These are phyloP conservation scores for Cephus runcator DNA, from an alignment of 2,888 invertebrate species.

Conservation along the genomic window DNA sequence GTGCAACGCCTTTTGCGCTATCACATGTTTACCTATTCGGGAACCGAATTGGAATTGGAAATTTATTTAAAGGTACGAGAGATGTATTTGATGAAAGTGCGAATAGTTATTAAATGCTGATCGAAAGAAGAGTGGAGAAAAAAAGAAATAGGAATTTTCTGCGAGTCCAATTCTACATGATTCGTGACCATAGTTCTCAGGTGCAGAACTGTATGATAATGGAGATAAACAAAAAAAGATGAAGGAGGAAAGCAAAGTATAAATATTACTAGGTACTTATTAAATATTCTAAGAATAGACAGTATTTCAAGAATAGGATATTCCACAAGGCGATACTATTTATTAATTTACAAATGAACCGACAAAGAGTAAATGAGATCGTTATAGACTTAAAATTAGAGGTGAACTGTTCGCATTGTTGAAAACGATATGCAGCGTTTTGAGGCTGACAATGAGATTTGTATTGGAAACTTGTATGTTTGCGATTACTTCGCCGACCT, in stretches of 20 bases:
- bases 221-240: not conserved
- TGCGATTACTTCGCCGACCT: not conserved
- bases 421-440: not conserved
- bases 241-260: constrained; percentile 22
- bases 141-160: not conserved
- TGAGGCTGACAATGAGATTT: not conserved
- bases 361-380: not conserved
- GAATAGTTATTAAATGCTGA: not conserved
- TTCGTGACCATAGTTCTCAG: constrained; percentile 34
- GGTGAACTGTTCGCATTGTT: not conserved
- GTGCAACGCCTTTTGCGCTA: not conserved
- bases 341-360: constrained; percentile 40
- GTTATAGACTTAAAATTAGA: not conserved
- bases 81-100: not conserved
- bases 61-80: not conserved
- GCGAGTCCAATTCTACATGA: not conserved
- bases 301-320: constrained; percentile 44
- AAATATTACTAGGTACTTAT: constrained; percentile 39
- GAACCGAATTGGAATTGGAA: not conserved
- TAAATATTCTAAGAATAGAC: constrained; percentile 38
- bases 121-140: not conserved
- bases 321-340: constrained; percentile 51
- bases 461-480: not conserved
- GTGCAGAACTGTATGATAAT: constrained; percentile 35
- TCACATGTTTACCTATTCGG: not conserved